Conservation (phyloP, 2,113 vertebrate genomes). For the Mellivora capensis region DNA sequence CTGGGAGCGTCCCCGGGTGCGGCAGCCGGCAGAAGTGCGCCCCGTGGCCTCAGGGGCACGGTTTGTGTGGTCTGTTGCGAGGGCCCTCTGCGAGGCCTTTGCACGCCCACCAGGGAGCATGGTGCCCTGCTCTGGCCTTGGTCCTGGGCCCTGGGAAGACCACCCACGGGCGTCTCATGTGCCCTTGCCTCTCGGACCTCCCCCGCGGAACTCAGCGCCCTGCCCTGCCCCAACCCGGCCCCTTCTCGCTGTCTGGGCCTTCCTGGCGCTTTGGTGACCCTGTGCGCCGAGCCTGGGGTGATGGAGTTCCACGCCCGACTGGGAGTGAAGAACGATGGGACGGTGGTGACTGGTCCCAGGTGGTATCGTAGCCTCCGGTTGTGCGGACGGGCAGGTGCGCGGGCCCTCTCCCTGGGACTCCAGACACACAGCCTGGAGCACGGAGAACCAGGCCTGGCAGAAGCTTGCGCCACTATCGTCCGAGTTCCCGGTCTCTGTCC, state of each 20-base stretch:
- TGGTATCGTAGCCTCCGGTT: neutral
- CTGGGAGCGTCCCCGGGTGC: fast-evolving
- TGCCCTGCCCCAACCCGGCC: neutral
- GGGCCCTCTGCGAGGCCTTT: fast-evolving
- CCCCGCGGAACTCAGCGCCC: neutral
- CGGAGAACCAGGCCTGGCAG: no score
- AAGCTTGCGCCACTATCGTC: fast-evolving
- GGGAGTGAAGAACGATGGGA: no score
- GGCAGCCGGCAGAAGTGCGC: neutral
- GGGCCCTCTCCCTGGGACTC: neutral
- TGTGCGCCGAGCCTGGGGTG: fast-evolving
- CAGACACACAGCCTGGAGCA: neutral
- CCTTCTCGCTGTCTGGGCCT: neutral
- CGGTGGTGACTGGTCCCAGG: neutral
- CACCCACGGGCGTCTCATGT: fast-evolving
- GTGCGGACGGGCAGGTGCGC: neutral
- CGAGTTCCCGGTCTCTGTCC: neutral
- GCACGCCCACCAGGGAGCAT: neutral
- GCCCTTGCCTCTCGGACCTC: neutral
- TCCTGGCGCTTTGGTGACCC: no score
- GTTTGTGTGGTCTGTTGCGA: neutral
- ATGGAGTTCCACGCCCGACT: no score
- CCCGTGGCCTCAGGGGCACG: fast-evolving
- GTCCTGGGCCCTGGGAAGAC: neutral
- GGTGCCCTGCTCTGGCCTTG: neutral